Conservation (phyloP, 2,113 vertebrate genomes). For the Laticauda colubrina region DNA sequence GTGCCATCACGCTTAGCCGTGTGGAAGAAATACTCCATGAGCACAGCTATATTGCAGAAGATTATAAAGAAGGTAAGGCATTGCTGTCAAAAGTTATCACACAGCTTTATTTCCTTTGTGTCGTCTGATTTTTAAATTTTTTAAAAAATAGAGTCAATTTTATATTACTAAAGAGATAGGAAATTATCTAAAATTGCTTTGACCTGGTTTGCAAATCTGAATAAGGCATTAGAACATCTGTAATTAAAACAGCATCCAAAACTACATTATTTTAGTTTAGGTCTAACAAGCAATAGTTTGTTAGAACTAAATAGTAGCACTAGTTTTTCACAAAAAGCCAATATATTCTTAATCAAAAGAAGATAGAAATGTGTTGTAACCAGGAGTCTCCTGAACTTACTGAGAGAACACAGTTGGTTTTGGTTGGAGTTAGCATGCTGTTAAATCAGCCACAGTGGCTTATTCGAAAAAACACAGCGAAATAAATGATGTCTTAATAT, state of each 20-base stretch:
- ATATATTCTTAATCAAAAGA: not conserved
- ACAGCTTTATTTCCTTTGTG: not conserved
- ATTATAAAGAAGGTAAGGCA: constrained; percentile 84
- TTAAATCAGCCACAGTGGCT: not conserved
- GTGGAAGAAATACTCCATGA: constrained; percentile 95
- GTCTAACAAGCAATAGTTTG: not conserved
- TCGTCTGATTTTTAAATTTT: not conserved
- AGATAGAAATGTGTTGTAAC: not conserved
- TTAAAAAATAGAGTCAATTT: not conserved
- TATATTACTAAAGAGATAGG: not conserved
- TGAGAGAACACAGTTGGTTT: not conserved
- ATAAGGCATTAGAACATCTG: not conserved
- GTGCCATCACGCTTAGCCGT: constrained; percentile 88
- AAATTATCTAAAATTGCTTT: not conserved
- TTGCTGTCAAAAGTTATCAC: accelerated
- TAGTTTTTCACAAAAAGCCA: not conserved
- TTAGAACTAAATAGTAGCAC: too few relatives aligned
- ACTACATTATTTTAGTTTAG: not conserved
- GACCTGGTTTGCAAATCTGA: not conserved
- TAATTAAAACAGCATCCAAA: not conserved
- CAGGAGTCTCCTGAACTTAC: not conserved
- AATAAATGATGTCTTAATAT: not conserved
- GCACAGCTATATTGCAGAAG: constrained; percentile 87
- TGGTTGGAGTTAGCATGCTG: not conserved
- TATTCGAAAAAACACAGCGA: not conserved